Evolutionary conservation across 2,113 vertebrate genomes (phyloP), one percentile per base, ranked within the genome.

Genomic region (Proterorhinus semilunaris): DNA sequence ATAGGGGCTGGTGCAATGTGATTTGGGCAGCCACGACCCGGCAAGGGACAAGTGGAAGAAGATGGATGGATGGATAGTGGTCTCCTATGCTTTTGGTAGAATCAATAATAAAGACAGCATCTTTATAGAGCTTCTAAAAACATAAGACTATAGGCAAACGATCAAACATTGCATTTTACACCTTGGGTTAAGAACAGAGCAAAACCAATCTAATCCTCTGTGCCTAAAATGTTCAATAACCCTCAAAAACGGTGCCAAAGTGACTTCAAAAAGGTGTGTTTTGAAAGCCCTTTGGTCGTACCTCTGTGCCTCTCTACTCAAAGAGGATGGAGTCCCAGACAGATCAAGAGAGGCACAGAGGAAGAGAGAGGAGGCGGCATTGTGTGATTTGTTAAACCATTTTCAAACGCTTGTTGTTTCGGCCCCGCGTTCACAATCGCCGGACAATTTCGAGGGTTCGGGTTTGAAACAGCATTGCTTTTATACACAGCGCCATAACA

Each of bases 261-360:
- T 49, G 68, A 59, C 27, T 72, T 62, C 21, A 73, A 74, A 80
- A 71, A 59, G 0, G 8, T 52, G 81, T 72, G 46, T 76, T 59
- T 36, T 21, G 67, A 50, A 65, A 86, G 65, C 68, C 66, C 68
- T 55, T 69, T 72, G 87, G 54, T 69, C 72, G 78, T 86, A 88
- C 87, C 86, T 88, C 79, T 81, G 77, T 69, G 72, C 59, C 79
- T 86, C 79, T 75, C 87, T 88, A 86, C 74, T 86, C 86, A 86
- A 69, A 86, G 75, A 86, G 76, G 69, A 68, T 69, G 84, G 68
- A 62, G 83, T 85, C 72, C 85, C 79, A 82, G 73, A 82, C 36
- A 83, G 50, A 74, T 62, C 49, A 7, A 78, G 72, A 82, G 73
- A 71, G 62, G 21, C 16, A 52, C 9, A 53, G 55, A 71, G 53